Evolutionary conservation across 1,140 invertebrate species (phyloP).

Genomic region (Bicyclus anynana): DNA sequence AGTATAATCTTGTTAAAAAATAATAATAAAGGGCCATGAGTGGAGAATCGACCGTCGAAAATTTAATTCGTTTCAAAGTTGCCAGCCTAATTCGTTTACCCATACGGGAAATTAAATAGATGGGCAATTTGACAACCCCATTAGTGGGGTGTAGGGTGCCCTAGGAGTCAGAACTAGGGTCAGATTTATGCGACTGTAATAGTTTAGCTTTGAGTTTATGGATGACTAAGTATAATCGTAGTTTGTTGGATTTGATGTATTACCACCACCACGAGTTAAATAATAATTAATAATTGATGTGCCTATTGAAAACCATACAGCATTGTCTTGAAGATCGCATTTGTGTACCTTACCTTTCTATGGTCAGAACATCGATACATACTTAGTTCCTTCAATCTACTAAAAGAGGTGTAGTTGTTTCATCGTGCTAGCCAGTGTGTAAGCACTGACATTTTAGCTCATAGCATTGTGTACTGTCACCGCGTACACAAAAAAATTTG

Average conservation of each 20-base stretch:
- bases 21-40: slow-evolving; percentile 29
- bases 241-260: background rate
- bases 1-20: slow-evolving; percentile 36
- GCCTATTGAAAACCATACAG: too few relatives aligned
- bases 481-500: too few relatives aligned
- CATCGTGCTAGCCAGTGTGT: too few relatives aligned
- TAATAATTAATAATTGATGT: too few relatives aligned
- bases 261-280: too few relatives aligned
- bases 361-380: too few relatives aligned
- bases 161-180: slow-evolving; percentile 49
- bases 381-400: too few relatives aligned
- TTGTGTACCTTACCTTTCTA: too few relatives aligned
- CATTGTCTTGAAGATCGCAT: too few relatives aligned
- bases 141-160: slow-evolving; percentile 45
- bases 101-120: slow-evolving; percentile 75
- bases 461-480: too few relatives aligned
- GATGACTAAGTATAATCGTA: background rate
- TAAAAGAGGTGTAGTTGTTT: too few relatives aligned
- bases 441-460: too few relatives aligned
- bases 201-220: slow-evolving; percentile 13
- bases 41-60: slow-evolving; percentile 57
- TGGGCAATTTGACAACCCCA: slow-evolving; percentile 71
- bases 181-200: slow-evolving; percentile 45
- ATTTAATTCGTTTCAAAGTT: slow-evolving; percentile 71
- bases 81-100: slow-evolving; percentile 73